phyloP scores from a whole-genome alignment of 2,113 vertebrate genomes.

The Hippocampus mohnikei region DNA sequence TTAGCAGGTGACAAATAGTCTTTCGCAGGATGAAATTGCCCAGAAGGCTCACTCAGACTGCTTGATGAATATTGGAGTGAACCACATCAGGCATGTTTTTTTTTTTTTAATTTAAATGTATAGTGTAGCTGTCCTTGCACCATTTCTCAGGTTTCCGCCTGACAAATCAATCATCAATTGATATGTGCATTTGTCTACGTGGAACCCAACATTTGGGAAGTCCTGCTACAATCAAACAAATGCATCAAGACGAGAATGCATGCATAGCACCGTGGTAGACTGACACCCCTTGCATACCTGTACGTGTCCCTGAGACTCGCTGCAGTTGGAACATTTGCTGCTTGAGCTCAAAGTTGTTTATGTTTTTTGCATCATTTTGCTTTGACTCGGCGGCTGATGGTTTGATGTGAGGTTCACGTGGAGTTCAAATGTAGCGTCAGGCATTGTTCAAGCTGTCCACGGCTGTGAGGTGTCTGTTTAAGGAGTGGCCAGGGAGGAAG shows the following conservation, averaged over 20 bases:
- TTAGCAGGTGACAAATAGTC: slow-evolving; percentile 69
- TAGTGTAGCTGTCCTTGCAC: background rate
- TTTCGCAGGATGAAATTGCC: slow-evolving; percentile 58
- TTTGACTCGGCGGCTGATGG: slow-evolving; percentile 49
- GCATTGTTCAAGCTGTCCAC: slow-evolving; percentile 75
- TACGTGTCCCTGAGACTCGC: slow-evolving; percentile 28
- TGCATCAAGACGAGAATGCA: background rate
- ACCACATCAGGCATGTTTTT: background rate
- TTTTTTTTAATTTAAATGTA: background rate
- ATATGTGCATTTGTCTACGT: too few species aligned
- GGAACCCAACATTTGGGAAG: background rate
- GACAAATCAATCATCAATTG: too few species aligned
- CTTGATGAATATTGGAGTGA: background rate
- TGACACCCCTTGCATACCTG: background rate
- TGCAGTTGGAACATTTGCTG: slow-evolving; percentile 36
- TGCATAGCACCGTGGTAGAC: background rate
- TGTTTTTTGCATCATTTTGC: slow-evolving; percentile 34
- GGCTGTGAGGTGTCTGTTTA: slow-evolving; percentile 82
- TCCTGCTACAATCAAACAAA: background rate
- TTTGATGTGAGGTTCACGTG: slow-evolving; percentile 57
- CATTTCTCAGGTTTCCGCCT: too few species aligned
- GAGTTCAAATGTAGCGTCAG: slow-evolving; percentile 79
- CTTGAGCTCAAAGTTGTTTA: slow-evolving; percentile 24
- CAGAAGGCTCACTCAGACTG: slow-evolving; percentile 1
- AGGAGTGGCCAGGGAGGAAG: slow-evolving; percentile 86